phyloP scores from a whole-genome alignment of 2,888 invertebrate species.

The Agonopterix heracliana region DNA sequence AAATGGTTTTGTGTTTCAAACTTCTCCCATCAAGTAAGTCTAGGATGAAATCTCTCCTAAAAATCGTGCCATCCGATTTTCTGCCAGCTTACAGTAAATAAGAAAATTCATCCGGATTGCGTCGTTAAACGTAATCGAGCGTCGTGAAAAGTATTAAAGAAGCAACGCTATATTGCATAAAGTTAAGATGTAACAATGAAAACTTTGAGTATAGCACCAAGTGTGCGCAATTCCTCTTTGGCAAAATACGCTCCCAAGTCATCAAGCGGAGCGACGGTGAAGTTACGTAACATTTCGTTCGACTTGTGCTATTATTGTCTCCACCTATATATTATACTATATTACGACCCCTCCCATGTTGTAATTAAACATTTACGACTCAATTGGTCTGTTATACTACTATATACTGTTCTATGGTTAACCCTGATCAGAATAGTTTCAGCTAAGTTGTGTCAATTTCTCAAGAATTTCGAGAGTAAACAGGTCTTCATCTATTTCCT shows the following conservation, averaged over 20 bases:
- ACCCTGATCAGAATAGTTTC: too few species aligned
- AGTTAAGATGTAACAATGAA: slow-evolving; percentile 73
- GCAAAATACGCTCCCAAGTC: slow-evolving; percentile 46
- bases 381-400: too few species aligned
- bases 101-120: slow-evolving; percentile 68
- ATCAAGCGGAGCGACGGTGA: slow-evolving; percentile 41
- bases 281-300: slow-evolving; percentile 37
- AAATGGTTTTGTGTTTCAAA: slow-evolving; percentile 9
- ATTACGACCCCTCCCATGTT: too few species aligned
- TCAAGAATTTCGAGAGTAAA: too few species aligned
- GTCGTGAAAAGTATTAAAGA: slow-evolving; percentile 72
- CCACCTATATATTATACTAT: too few species aligned
- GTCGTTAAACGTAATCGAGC: slow-evolving; percentile 74
- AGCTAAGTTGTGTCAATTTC: too few species aligned
- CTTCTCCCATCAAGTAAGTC: slow-evolving; percentile 7
- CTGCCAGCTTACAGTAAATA: slow-evolving; percentile 68
- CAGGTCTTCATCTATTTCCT: too few species aligned
- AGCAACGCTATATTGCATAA: slow-evolving; percentile 71
- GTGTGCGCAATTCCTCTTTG: slow-evolving; percentile 63
- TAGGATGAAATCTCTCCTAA: slow-evolving; percentile 1
- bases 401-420: too few species aligned
- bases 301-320: neutral
- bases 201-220: slow-evolving; percentile 65
- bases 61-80: slow-evolving; percentile 38
- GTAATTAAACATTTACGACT: too few species aligned